Evolutionary conservation across 2,797 vertebrate species (phyloP).

Genomic region (Ataeniobius toweri): DNA sequence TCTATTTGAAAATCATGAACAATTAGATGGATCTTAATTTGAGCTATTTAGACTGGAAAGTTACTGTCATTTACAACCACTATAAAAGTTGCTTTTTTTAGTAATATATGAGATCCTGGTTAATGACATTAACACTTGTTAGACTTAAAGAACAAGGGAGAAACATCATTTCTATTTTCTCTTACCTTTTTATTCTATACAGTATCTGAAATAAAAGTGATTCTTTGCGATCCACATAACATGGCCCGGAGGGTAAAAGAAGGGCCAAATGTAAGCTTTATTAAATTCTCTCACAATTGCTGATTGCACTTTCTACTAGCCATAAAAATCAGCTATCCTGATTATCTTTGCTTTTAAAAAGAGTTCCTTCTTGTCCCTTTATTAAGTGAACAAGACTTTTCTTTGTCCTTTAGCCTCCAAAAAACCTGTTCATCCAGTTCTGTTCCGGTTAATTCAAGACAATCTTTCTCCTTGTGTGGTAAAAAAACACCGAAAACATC

Average conservation of each 20-base stretch:
- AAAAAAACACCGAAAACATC: background rate
- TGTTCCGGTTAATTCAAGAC: background rate
- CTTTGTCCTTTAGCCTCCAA: background rate
- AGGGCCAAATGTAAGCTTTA: background rate
- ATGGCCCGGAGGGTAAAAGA: background rate
- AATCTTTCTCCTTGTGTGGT: background rate
- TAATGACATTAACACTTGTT: conserved; percentile 16
- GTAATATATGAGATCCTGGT: conserved; percentile 23
- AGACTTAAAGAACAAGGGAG: conserved; percentile 7
- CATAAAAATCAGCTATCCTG: background rate
- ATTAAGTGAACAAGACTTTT: background rate
- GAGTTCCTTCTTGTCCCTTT: background rate
- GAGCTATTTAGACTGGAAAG: conserved; percentile 24
- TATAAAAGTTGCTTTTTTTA: conserved; percentile 17
- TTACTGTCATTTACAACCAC: conserved; percentile 4
- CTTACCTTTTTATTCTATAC: background rate
- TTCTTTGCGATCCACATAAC: background rate
- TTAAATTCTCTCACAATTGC: background rate
- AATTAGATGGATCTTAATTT: conserved; percentile 28
- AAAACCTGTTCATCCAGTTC: background rate
- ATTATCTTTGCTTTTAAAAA: background rate
- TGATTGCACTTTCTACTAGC: background rate
- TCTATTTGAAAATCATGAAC: conserved; percentile 62
- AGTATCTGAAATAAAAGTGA: background rate
- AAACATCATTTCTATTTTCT: conserved; percentile 11